Evolutionary conservation across 2,797 vertebrate genomes (phyloP).

Genomic region (Hypotaenidia okinawae): DNA sequence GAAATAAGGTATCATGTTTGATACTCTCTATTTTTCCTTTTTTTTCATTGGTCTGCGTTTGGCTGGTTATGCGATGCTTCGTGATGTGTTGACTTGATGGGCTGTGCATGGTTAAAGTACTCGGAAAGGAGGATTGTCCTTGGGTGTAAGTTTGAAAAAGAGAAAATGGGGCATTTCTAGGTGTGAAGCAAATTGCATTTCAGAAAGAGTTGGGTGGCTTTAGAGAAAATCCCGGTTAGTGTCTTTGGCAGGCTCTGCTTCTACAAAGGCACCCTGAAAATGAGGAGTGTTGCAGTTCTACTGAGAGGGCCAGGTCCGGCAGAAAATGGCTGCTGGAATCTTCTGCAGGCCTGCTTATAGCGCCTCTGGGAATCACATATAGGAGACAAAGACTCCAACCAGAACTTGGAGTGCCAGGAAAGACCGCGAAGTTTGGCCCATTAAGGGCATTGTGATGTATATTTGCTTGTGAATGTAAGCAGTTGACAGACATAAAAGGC

Average conservation of each 20-base stretch:
- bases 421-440: no score
- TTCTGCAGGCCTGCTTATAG: no score
- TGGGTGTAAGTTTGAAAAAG: background rate
- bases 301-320: no score
- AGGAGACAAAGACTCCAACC: no score
- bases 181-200: background rate
- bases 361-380: no score
- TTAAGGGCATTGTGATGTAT: no score
- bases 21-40: background rate
- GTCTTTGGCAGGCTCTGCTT: background rate
- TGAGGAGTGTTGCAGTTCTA: no score
- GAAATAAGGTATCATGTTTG: background rate
- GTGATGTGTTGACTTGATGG: background rate
- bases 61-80: background rate
- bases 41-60: background rate
- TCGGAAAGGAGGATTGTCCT: background rate
- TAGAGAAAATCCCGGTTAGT: slow-evolving; percentile 28
- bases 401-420: no score
- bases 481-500: no score
- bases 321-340: no score
- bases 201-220: background rate
- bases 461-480: no score
- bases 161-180: background rate
- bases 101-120: background rate
- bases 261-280: slow-evolving; percentile 19